Evolutionary conservation across 2,113 vertebrate genomes (phyloP).

Genomic region (Lepus americanus): DNA sequence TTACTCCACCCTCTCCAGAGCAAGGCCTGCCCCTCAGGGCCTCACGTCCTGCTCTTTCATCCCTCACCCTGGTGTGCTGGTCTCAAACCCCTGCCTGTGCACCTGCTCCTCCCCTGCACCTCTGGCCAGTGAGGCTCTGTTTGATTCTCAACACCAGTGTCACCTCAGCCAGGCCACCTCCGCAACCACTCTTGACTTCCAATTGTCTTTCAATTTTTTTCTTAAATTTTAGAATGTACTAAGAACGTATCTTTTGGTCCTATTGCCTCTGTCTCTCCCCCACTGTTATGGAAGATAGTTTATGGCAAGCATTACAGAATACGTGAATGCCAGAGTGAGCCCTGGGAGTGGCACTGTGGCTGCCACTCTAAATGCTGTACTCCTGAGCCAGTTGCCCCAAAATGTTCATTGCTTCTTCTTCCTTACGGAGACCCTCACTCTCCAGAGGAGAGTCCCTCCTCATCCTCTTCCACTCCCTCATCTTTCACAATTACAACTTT

Average conservation of each 20-base stretch:
- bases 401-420: fast-evolving
- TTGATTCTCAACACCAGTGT: neutral
- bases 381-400: neutral
- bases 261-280: neutral
- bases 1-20: neutral
- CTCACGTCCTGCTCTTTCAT: too few species aligned
- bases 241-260: neutral
- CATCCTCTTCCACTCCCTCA: too few species aligned
- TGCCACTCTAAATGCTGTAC: neutral
- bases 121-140: neutral
- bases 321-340: fast-evolving
- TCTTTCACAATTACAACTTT: neutral
- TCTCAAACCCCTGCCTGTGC: too few species aligned
- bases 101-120: neutral
- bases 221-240: neutral
- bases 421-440: too few species aligned
- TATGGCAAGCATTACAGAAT: too few species aligned
- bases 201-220: neutral
- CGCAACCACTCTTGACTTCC: neutral
- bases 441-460: neutral
- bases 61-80: too few species aligned
- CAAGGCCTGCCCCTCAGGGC: neutral
- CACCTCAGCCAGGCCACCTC: neutral
- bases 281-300: neutral
- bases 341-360: neutral